phyloP scores from a whole-genome alignment of 2,888 invertebrate species.

The Coenonympha arcania region DNA sequence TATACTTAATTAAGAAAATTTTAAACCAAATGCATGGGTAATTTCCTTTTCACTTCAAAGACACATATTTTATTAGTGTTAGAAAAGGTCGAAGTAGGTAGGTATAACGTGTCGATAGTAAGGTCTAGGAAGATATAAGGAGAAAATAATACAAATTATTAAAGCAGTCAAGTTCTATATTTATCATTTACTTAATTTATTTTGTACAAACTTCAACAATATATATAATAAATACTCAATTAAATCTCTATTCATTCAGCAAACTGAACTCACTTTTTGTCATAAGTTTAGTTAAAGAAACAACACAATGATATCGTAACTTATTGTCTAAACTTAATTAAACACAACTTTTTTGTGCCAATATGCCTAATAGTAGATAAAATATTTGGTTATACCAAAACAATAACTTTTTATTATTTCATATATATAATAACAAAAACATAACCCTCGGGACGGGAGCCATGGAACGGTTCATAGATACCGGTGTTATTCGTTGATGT shows the following conservation, averaged over 20 bases:
- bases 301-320: constrained; percentile 71
- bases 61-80: no score
- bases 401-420: constrained; percentile 31
- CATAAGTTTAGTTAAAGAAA: constrained; percentile 70
- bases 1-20: no score
- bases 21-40: no score
- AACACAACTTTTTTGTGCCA: constrained; percentile 76
- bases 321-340: constrained; percentile 76
- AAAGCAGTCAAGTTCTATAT: constrained; percentile 77
- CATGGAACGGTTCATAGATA: constrained; percentile 27
- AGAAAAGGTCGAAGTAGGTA: no score
- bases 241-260: constrained; percentile 74
- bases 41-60: no score
- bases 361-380: constrained; percentile 72
- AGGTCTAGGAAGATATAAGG: no score
- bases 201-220: constrained; percentile 77
- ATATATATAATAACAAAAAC: constrained; percentile 37
- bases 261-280: constrained; percentile 75
- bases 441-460: constrained; percentile 23
- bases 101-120: no score
- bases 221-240: constrained; percentile 76
- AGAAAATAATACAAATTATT: constrained; percentile 49
- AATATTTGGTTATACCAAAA: constrained; percentile 70
- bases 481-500: background rate
- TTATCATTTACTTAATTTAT: constrained; percentile 76